Evolutionary conservation across 1,140 invertebrate species (phyloP).

Genomic region (Homarus americanus): DNA sequence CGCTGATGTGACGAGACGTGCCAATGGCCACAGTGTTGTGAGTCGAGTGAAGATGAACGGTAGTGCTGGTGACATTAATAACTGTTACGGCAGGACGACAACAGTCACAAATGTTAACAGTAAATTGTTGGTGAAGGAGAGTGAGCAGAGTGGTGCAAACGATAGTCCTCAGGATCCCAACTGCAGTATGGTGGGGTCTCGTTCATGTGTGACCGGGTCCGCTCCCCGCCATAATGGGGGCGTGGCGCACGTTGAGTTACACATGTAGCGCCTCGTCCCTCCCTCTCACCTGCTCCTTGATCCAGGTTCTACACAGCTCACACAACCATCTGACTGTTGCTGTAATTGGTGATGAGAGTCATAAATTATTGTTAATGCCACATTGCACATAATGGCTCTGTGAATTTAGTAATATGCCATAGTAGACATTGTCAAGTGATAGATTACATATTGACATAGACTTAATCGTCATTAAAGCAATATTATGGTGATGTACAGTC

Average conservation of each 20-base stretch:
- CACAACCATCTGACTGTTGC: constrained; percentile 4
- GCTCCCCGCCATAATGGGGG: constrained; percentile 34
- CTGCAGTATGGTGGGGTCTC: constrained; percentile 25
- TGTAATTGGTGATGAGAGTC: constrained; percentile 6
- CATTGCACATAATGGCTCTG: background rate
- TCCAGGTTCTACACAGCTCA: background rate
- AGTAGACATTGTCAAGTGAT: background rate
- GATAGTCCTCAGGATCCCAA: constrained; percentile 44
- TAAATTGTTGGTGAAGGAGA: constrained; percentile 5
- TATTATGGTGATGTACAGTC: constrained; percentile 5
- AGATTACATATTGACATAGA: background rate
- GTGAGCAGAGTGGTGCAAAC: constrained; percentile 35
- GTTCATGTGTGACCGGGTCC: constrained; percentile 19
- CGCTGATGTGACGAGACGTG: constrained; percentile 61
- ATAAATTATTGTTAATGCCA: constrained; percentile 21
- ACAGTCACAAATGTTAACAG: constrained; percentile 11
- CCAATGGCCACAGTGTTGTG: constrained; percentile 62
- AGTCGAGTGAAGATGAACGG: constrained; percentile 66
- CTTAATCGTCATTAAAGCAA: constrained; percentile 8
- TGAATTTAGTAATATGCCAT: background rate
- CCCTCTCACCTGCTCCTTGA: background rate
- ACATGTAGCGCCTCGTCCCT: constrained; percentile 53
- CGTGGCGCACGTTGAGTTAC: constrained; percentile 56
- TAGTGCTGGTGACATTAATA: constrained; percentile 25
- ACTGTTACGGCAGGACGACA: constrained; percentile 46